phyloP scores from a whole-genome alignment of 1,140 invertebrate genomes.

The Cotesia vestalis region DNA sequence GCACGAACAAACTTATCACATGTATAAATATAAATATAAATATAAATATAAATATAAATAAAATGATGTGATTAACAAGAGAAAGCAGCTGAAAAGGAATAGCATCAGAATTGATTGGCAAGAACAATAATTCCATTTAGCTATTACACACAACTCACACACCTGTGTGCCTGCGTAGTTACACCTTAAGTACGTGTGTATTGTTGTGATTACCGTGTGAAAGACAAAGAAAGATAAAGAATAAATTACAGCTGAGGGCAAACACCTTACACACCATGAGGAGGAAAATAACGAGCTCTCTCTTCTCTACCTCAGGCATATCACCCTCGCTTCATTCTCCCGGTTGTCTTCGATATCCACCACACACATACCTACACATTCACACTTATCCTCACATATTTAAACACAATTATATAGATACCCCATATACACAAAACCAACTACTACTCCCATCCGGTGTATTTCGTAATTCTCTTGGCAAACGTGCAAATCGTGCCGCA shows the following conservation, averaged over 20 bases:
- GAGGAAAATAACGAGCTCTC: slow-evolving; percentile 12
- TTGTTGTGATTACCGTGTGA: slow-evolving; percentile 13
- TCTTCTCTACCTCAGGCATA: too few species aligned
- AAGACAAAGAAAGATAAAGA: slow-evolving; percentile 13
- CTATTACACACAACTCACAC: too few species aligned
- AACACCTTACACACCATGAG: slow-evolving; percentile 21
- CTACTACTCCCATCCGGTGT: slow-evolving; percentile 35
- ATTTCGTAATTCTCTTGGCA: slow-evolving; percentile 38
- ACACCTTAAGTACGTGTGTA: too few species aligned
- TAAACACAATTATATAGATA: too few species aligned
- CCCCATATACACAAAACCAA: slow-evolving; percentile 26
- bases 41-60: not conserved
- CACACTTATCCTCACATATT: too few species aligned
- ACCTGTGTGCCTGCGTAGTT: too few species aligned
- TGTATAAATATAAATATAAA: not conserved
- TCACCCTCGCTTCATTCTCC: too few species aligned
- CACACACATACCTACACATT: too few species aligned
- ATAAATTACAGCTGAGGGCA: slow-evolving; percentile 22
- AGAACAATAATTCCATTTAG: slow-evolving; percentile 24
- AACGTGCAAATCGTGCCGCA: slow-evolving; percentile 48
- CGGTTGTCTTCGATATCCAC: too few species aligned
- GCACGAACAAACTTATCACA: too few species aligned
- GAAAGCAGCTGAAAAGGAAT: not conserved
- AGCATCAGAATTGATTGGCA: slow-evolving; percentile 11
- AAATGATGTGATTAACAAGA: slow-evolving; percentile 4